phyloP scores from a whole-genome alignment of 1,140 invertebrate genomes.

The Phymorhynchus buccinoides region DNA sequence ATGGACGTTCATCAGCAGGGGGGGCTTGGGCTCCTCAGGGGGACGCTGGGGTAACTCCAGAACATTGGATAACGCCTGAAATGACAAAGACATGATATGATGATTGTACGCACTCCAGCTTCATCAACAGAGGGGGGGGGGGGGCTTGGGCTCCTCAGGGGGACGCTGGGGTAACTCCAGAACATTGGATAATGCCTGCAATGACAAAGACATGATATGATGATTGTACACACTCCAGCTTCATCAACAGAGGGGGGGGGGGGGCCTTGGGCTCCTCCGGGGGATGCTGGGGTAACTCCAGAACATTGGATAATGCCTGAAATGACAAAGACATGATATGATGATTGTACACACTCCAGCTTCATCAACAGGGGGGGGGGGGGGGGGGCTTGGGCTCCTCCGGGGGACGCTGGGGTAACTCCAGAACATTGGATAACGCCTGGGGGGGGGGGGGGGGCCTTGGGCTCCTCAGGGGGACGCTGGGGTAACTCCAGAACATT shows the following conservation, averaged over 20 bases:
- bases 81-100: slow-evolving; percentile 20
- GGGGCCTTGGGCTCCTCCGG: slow-evolving; percentile 50
- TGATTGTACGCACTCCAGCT: too few species aligned
- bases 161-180: slow-evolving; percentile 59
- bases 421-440: slow-evolving; percentile 60
- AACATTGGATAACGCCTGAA: slow-evolving; percentile 59
- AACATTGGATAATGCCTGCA: slow-evolving; percentile 59
- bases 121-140: too few species aligned
- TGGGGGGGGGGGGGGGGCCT: slow-evolving; percentile 48
- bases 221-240: too few species aligned
- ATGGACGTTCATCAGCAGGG: slow-evolving; percentile 65
- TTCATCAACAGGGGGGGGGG: too few species aligned
- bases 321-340: slow-evolving; percentile 21
- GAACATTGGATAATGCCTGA: slow-evolving; percentile 60
- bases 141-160: slow-evolving; percentile 56
- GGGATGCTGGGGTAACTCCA: slow-evolving; percentile 58
- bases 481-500: slow-evolving; percentile 52
- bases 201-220: slow-evolving; percentile 21
- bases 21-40: slow-evolving; percentile 56
- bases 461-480: slow-evolving; percentile 36
- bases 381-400: slow-evolving; percentile 58
- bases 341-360: too few species aligned
- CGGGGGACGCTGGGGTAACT: slow-evolving; percentile 53
- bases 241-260: slow-evolving; percentile 68
- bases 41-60: slow-evolving; percentile 59